Percentiles rank a stretch among this genome's conserved stretches.
Conservation (phyloP, 2,888 invertebrate genomes). For the Sminthurinus aureus region DNA sequence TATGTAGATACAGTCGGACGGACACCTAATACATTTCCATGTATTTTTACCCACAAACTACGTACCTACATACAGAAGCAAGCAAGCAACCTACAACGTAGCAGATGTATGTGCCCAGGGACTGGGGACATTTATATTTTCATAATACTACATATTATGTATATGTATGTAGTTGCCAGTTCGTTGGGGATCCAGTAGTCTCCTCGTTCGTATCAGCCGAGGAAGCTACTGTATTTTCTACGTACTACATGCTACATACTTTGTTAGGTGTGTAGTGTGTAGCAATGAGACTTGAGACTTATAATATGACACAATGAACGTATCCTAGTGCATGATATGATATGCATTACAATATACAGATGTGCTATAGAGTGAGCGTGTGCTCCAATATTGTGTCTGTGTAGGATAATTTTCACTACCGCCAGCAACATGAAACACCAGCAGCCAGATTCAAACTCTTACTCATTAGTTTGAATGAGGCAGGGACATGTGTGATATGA, state of each 20-base stretch:
- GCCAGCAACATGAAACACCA: constrained; percentile 3
- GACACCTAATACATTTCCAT: background rate
- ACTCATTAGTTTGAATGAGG: constrained; percentile 44
- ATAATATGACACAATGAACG: background rate
- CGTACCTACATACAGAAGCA: background rate
- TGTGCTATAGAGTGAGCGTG: no score
- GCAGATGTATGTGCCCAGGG: no score
- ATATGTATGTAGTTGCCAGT: no score
- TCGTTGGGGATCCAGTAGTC: no score
- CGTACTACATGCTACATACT: constrained; percentile 12
- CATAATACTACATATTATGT: no score
- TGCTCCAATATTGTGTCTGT: background rate
- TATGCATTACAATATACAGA: background rate
- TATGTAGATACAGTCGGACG: background rate
- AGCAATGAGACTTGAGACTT: no score
- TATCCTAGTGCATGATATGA: background rate
- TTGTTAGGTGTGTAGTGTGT: background rate
- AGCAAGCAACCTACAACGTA: background rate
- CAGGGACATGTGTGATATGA: constrained; percentile 48
- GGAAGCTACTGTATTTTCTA: background rate
- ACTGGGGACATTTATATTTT: no score
- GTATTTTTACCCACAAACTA: background rate
- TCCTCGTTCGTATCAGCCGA: no score
- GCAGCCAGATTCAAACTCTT: constrained; percentile 23
- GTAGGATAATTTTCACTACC: background rate